phyloP scores from a whole-genome alignment of 2,888 invertebrate genomes.

The Syritta pipiens region DNA sequence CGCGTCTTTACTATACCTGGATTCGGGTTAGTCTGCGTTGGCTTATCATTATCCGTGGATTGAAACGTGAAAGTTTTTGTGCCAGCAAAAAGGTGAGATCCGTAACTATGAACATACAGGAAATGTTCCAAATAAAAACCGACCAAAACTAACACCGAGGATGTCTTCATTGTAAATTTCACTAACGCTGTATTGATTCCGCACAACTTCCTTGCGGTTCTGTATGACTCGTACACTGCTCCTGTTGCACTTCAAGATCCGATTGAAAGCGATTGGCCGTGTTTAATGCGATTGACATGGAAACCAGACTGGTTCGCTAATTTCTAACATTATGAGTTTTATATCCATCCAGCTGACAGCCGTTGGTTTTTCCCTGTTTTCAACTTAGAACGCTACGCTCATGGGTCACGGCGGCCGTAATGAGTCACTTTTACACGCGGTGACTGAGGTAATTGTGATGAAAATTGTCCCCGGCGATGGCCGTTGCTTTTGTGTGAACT shows the following conservation, averaged over 20 bases:
- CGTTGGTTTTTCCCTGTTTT: slow-evolving; percentile 28
- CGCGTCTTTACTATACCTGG: slow-evolving; percentile 28
- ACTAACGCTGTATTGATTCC: neutral
- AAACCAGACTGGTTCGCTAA: slow-evolving; percentile 17
- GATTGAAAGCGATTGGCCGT: neutral
- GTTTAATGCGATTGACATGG: slow-evolving; percentile 4
- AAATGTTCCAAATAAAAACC: slow-evolving; percentile 1
- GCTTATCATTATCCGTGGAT: neutral
- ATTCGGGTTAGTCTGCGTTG: slow-evolving; percentile 1
- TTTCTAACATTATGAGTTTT: slow-evolving; percentile 20
- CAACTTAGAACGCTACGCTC: slow-evolving; percentile 9
- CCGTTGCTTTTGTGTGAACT: neutral
- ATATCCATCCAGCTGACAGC: slow-evolving; percentile 1
- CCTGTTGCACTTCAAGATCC: too few species aligned
- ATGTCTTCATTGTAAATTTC: slow-evolving; percentile 9
- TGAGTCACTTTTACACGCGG: neutral
- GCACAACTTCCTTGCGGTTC: neutral
- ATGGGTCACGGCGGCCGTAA: slow-evolving; percentile 2
- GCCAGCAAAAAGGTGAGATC: neutral
- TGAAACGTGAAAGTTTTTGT: slow-evolving; percentile 22
- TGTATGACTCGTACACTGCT: too few species aligned
- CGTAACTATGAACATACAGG: neutral
- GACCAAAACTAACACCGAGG: neutral
- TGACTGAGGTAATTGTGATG: slow-evolving; percentile 13
- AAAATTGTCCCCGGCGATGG: slow-evolving; percentile 22